Percentiles rank a stretch among this genome's conserved stretches.
Conservation (phyloP, 1,140 invertebrate genomes). For the Lepidurus arcticus region DNA sequence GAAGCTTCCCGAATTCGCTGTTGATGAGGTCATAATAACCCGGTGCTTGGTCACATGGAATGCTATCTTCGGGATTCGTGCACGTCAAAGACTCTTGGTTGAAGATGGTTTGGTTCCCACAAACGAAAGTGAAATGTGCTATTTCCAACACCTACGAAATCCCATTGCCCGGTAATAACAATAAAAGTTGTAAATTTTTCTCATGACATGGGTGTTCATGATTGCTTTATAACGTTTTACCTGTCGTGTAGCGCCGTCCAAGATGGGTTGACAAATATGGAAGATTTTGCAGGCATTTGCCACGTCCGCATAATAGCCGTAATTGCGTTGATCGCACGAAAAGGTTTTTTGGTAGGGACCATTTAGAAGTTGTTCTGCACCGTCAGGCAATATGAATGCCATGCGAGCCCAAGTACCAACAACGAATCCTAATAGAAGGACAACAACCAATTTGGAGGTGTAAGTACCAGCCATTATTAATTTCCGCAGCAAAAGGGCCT, state of each 20-base stretch:
- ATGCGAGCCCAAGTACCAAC: slow-evolving; percentile 20
- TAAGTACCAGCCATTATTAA: too few species aligned
- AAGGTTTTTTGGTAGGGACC: slow-evolving; percentile 39
- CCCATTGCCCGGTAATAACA: background rate
- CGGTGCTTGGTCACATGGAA: too few species aligned
- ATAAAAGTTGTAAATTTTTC: too few species aligned
- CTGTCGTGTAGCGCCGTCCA: slow-evolving; percentile 37
- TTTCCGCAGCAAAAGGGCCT: too few species aligned
- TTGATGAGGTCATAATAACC: too few species aligned
- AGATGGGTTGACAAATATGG: slow-evolving; percentile 43
- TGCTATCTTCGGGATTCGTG: slow-evolving; percentile 38
- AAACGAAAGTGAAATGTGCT: slow-evolving; percentile 41
- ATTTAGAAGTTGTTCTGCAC: slow-evolving; percentile 38
- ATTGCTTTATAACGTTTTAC: background rate
- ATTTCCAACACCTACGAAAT: slow-evolving; percentile 33
- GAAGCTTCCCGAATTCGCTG: too few species aligned
- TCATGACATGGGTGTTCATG: too few species aligned
- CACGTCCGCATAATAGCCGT: slow-evolving; percentile 45
- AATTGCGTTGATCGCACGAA: slow-evolving; percentile 40
- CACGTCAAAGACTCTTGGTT: slow-evolving; percentile 43
- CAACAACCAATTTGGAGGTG: too few species aligned
- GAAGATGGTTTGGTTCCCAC: slow-evolving; percentile 44
- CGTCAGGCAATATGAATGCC: slow-evolving; percentile 40
- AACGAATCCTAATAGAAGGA: background rate
- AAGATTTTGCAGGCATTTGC: slow-evolving; percentile 45